These are phyloP conservation scores for Eulemur mongoz DNA, from an alignment of 2,797 vertebrate species.

Conservation along the genomic window DNA sequence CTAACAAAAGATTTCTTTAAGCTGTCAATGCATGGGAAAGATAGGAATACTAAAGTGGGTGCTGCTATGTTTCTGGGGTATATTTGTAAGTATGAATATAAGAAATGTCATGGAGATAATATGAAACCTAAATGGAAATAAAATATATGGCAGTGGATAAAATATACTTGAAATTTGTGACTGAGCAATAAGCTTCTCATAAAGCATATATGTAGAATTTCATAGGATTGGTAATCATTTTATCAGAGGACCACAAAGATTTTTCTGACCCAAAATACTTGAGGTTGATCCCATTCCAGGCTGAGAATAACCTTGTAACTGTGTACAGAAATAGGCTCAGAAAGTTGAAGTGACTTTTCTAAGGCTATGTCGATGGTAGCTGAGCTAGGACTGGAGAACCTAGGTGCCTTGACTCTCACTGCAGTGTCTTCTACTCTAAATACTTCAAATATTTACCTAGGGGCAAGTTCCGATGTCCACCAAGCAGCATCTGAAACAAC, in stretches of 20 bases:
- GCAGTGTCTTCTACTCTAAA: constrained; percentile 10
- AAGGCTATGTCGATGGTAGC: not conserved
- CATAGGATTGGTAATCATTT: not conserved
- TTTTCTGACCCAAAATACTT: constrained; percentile 46
- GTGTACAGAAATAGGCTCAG: not conserved
- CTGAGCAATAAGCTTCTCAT: not conserved
- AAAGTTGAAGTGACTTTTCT: constrained; percentile 27
- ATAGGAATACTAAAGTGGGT: not conserved
- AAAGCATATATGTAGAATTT: not conserved
- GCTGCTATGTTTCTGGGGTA: not conserved
- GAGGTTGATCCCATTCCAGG: not conserved
- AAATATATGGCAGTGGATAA: not conserved
- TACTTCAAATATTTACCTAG: not conserved
- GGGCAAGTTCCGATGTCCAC: not conserved
- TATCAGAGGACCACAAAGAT: not conserved
- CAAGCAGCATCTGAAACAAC: not conserved
- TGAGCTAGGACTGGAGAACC: not conserved
- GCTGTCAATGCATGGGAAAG: not conserved
- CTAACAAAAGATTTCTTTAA: constrained; percentile 5
- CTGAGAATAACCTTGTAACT: not conserved
- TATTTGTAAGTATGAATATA: not conserved
- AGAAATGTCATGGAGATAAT: constrained; percentile 25
- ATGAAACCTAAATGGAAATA: not conserved
- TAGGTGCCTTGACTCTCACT: not conserved
- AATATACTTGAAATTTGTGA: constrained; percentile 11